Evolutionary conservation across 2,797 vertebrate genomes (phyloP), one percentile per base, ranked within the genome.

Genomic region (Sternarchorhynchus goeldii): DNA sequence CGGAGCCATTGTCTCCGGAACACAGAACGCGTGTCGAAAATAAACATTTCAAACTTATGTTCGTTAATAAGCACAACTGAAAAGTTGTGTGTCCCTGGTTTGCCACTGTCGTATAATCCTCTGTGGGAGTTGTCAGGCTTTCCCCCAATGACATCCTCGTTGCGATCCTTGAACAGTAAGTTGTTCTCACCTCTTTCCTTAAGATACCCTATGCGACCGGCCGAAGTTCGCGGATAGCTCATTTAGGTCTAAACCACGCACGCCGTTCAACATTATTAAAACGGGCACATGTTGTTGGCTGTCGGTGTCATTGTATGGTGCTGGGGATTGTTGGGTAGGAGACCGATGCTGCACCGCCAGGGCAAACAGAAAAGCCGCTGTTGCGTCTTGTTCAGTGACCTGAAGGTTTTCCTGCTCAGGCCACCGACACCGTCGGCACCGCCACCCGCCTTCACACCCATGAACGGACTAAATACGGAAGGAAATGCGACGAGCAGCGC

Each of bases 291-390:
- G 94, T 94, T 93, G 90, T 91, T 92, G 88, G 90, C 90, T 92
- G 86, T 91, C 86, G 82, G 90, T 82, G 90, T 90, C 88, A 87
- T 89, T 89, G 83, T 90, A 87, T 91, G 91, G 85, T 89, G 87
- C 90, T 92, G 89, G 90, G 82, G 91, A 89, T 90, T 91, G 83
- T 84, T 90, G 75, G 90, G 88, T 85, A 90, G 89, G 84, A 93
- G 91, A 92, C 94, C 92, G 90, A 94, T 95, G 94, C 93, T 92
- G 91, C 92, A 91, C 92, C 93, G 91, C 87, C 92, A 94, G 90
- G 93, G 92, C 89, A 93, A 93, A 90, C 91, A 94, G 90, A 94
- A 94, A 90, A 93, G 93, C 94, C 94, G 93, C 91, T 94, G 94
- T 90, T 92, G 93, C 90, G 92, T 93, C 93, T 90, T 94, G 86